phyloP scores from a whole-genome alignment of 2,888 invertebrate species.

The Pseudanteris insignis region DNA sequence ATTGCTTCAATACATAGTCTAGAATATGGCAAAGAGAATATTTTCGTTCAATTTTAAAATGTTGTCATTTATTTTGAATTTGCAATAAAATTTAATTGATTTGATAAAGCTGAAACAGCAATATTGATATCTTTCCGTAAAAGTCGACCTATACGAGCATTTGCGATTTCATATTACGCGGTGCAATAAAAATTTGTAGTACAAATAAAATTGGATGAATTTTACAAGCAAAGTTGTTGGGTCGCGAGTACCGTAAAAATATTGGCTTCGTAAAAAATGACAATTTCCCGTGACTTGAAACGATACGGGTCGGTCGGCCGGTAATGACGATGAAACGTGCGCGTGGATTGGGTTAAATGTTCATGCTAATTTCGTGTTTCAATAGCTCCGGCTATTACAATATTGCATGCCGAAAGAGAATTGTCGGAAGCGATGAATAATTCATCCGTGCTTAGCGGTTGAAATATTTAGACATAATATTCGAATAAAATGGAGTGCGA shows the following conservation, averaged over 20 bases:
- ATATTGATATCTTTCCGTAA: too few species aligned
- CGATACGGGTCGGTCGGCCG: not conserved
- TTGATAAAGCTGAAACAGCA: too few species aligned
- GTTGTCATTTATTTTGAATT: too few species aligned
- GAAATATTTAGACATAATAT: conserved; percentile 35
- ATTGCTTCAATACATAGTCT: too few species aligned
- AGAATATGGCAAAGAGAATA: too few species aligned
- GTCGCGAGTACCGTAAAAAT: conserved; percentile 2
- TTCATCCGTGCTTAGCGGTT: conserved; percentile 19
- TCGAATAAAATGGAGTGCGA: conserved; percentile 15
- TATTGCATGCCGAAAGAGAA: conserved; percentile 31
- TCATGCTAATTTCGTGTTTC: conserved; percentile 28
- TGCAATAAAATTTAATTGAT: too few species aligned
- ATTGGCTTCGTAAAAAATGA: conserved; percentile 8
- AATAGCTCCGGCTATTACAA: conserved; percentile 21
- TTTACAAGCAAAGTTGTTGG: conserved; percentile 4
- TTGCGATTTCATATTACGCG: too few species aligned
- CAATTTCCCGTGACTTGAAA: conserved; percentile 4
- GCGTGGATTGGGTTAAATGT: conserved; percentile 6
- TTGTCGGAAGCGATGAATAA: conserved; percentile 24
- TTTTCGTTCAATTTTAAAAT: too few species aligned
- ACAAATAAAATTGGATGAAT: too few species aligned
- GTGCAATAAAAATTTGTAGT: too few species aligned
- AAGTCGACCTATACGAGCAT: too few species aligned
- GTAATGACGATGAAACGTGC: conserved; percentile 2